A percentile compares a stretch with the other conserved stretches of the same genome.
Evolutionary conservation across 2,113 vertebrate genomes (phyloP).

Genomic region (Tachysurus fulvidraco): DNA sequence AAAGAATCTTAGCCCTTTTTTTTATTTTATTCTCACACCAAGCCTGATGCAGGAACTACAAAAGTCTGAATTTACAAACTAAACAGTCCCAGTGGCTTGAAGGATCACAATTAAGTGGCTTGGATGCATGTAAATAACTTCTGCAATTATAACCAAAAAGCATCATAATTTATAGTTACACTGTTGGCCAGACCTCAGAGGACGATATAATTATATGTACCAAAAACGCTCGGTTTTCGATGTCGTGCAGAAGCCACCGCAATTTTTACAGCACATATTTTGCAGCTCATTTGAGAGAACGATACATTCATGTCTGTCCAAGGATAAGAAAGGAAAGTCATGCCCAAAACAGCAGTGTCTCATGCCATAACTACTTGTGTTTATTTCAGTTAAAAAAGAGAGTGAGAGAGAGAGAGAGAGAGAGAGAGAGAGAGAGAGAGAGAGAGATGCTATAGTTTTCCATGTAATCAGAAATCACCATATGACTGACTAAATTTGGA

Average conservation of each 20-base stretch:
- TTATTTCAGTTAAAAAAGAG: constrained; percentile 6
- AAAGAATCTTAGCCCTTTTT: constrained; percentile 3
- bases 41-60: neutral
- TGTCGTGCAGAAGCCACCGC: neutral
- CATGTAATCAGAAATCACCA: constrained; percentile 5
- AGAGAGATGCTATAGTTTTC: neutral
- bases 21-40: constrained; percentile 18
- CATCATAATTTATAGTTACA: constrained; percentile 21
- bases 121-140: constrained; percentile 22
- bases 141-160: constrained; percentile 25
- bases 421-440: too few relatives aligned
- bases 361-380: constrained; percentile 1
- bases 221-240: constrained; percentile 6
- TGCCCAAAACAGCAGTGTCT: neutral
- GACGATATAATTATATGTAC: constrained; percentile 21
- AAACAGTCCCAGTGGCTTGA: neutral
- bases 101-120: constrained; percentile 12
- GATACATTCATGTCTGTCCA: neutral
- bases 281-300: neutral
- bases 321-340: neutral
- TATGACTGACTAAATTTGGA: neutral
- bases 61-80: constrained; percentile 6
- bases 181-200: neutral
- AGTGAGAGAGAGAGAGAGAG: too few relatives aligned
- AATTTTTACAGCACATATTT: constrained; percentile 1